A percentile compares a stretch with the other conserved stretches of the same genome.
Conservation (phyloP, 2,888 invertebrate genomes). For the Lycocerus yunnanus region DNA sequence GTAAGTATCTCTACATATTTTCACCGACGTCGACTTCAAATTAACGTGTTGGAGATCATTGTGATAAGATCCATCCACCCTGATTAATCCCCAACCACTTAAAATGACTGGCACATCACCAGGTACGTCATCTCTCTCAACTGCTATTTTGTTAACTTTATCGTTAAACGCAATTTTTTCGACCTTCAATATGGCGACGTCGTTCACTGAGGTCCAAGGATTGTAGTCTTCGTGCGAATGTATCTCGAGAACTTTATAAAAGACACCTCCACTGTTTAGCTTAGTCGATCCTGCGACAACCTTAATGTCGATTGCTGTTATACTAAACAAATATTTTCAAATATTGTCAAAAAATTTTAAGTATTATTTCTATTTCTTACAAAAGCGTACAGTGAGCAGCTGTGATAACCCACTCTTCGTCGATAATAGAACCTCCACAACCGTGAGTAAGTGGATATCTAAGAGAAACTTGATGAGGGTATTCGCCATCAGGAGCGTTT, state of each 20-base stretch:
- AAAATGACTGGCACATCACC: conserved; percentile 51
- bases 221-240: conserved; percentile 30
- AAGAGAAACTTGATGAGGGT: conserved; percentile 61
- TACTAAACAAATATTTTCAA: conserved; percentile 14
- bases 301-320: conserved; percentile 40
- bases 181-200: conserved; percentile 35
- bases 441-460: too few relatives aligned
- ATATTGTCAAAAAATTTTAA: neutral
- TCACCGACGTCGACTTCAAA: conserved; percentile 57
- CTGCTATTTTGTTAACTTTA: conserved; percentile 36
- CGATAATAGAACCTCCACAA: conserved; percentile 66
- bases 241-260: conserved; percentile 40
- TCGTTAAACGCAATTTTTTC: neutral
- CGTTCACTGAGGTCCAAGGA: conserved; percentile 21
- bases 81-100: conserved; percentile 60
- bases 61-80: conserved; percentile 61
- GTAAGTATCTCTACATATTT: conserved; percentile 56
- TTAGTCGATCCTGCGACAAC: conserved; percentile 48
- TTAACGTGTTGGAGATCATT: conserved; percentile 62
- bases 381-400: conserved; percentile 40
- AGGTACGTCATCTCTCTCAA: conserved; percentile 47
- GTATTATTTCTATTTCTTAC: neutral
- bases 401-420: too few relatives aligned
- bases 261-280: conserved; percentile 45
- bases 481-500: conserved; percentile 58